phyloP scores from a whole-genome alignment of 2,113 vertebrate genomes.

The Larimichthys crocea region DNA sequence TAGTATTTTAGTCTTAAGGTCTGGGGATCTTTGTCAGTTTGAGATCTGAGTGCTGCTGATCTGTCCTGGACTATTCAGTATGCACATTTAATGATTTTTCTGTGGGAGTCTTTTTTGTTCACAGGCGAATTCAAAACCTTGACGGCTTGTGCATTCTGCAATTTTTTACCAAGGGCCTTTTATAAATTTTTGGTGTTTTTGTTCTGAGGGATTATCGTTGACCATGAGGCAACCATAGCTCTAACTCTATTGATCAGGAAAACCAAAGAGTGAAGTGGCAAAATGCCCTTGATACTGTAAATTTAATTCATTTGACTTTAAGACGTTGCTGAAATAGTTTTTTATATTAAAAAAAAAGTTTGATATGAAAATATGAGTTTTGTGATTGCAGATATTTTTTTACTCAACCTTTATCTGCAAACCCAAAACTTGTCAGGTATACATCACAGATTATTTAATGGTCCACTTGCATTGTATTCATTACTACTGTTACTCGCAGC shows the following conservation, averaged over 20 bases:
- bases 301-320: neutral
- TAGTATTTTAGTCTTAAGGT: neutral
- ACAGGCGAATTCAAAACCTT: slow-evolving; percentile 1
- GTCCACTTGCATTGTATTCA: neutral
- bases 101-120: neutral
- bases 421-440: neutral
- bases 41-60: neutral
- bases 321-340: neutral
- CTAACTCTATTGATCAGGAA: neutral
- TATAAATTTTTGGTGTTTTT: neutral
- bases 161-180: neutral
- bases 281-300: neutral
- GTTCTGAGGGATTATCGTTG: neutral
- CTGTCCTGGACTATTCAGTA: neutral
- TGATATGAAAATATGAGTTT: neutral
- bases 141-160: neutral
- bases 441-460: neutral
- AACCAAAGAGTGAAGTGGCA: neutral
- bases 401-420: neutral
- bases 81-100: neutral
- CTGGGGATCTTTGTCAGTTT: neutral
- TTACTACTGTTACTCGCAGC: neutral
- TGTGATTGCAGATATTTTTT: neutral
- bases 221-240: neutral
- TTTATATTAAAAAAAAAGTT: neutral